Base-by-base conservation (phyloP, 2,113 vertebrate species). In the Sphaerodactylus townsendi region DNA sequence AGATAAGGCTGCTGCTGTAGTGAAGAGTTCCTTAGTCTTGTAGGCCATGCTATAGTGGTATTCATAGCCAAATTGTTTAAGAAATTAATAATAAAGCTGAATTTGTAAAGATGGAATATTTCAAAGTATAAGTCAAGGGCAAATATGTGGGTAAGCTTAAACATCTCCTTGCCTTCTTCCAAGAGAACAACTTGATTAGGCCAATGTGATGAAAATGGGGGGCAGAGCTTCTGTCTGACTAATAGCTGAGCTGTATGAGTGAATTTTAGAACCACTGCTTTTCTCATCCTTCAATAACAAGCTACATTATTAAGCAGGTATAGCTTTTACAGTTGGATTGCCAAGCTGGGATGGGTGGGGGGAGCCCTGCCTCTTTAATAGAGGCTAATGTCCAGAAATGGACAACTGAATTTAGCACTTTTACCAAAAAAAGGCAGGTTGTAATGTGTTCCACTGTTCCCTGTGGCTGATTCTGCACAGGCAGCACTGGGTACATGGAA, bases 221-320 rank as follows among this genome's bases (percentile, higher is more conserved):
- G 62, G 19, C 15, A 79, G 2, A 3, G 19, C 15, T 35, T 44
- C 30, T 23, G 10, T 35, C 6, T 9, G 10, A 68, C 46, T 46
- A 50, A 33, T 15, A 48, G 37, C 19, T 79, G 62, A 30, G n/a
- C 48, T 10, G 21, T 46, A 15, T 30, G n/a, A 39, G 28, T 13
- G 35, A 33, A 81, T 53, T 81, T 81, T 30, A 53, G 48, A 53
- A 81, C 13, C 90, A 70, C 37, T 44, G 88, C 78, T 88, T 83
- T 83, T 89, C 14, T 85, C 25, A 41, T 30, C 56, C 30, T 39
- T 77, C 6, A 10, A 14, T 35, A 41, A 46, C 25, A 66, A 11
- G 41, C 28, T 33, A 14, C 6, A 17, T 83, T 72, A 85, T 80
- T 19, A 70, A 19, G 5, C 46, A 53, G 78, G 53, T 23, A 56